Evolutionary conservation across 2,888 invertebrate species (phyloP).

Genomic region (Acanthosepion esculentum): DNA sequence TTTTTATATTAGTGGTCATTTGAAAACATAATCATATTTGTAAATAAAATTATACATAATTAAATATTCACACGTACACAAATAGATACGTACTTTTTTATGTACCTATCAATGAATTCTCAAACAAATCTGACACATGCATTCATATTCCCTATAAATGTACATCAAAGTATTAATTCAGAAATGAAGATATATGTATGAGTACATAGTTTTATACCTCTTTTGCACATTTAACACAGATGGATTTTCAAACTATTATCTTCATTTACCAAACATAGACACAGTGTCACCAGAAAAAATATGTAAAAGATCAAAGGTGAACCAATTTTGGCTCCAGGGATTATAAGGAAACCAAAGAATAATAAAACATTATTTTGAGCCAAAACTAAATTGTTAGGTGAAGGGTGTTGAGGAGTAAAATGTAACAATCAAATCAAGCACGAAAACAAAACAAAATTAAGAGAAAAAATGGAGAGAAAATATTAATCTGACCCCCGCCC

Average conservation of each 20-base stretch:
- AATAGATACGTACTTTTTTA: too few relatives aligned
- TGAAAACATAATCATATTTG: too few relatives aligned
- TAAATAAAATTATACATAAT: too few relatives aligned
- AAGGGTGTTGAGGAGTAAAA: slow-evolving; percentile 20
- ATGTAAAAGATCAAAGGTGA: slow-evolving; percentile 33
- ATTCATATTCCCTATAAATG: too few relatives aligned
- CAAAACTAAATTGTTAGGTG: background rate
- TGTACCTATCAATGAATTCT: too few relatives aligned
- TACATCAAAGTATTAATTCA: background rate
- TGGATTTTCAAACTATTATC: slow-evolving; percentile 13
- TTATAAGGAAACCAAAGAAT: background rate
- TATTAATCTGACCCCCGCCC: background rate
- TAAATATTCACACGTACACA: too few relatives aligned
- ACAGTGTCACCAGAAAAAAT: background rate
- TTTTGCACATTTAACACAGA: background rate
- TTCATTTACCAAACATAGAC: background rate
- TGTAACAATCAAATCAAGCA: background rate
- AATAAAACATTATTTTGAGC: slow-evolving; percentile 33
- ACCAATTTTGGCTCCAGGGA: slow-evolving; percentile 2
- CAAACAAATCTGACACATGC: too few relatives aligned
- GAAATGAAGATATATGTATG: background rate
- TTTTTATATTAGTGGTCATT: too few relatives aligned
- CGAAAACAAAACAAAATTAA: background rate
- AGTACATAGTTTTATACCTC: too few relatives aligned
- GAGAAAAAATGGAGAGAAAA: background rate